Conservation (phyloP, 1,140 invertebrate genomes). For the Brachionus asplanchnoidis region DNA sequence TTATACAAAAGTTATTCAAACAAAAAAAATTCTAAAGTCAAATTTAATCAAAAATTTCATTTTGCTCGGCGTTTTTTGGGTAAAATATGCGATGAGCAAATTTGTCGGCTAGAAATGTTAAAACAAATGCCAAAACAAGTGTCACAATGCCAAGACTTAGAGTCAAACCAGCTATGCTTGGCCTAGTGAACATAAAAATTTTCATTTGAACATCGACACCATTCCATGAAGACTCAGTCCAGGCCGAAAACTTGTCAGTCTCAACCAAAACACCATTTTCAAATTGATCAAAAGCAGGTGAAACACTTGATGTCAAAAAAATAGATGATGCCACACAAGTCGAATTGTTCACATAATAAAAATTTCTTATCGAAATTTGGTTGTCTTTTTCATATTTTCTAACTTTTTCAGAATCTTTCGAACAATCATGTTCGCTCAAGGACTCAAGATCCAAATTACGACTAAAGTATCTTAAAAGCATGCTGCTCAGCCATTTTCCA, state of each 20-base stretch:
- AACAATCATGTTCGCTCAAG: background rate
- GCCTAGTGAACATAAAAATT: constrained; percentile 4
- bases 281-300: constrained; percentile 30
- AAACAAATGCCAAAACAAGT: background rate
- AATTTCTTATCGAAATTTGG: constrained; percentile 20
- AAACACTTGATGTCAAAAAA: constrained; percentile 4
- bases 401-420: background rate
- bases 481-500: constrained; percentile 24
- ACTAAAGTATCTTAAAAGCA: constrained; percentile 32
- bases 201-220: constrained; percentile 23
- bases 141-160: background rate
- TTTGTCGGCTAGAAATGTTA: background rate
- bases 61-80: background rate
- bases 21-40: background rate
- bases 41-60: constrained; percentile 19
- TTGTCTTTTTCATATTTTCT: constrained; percentile 18
- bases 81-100: background rate
- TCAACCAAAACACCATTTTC: background rate
- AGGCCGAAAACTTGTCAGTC: background rate
- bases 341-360: background rate
- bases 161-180: background rate
- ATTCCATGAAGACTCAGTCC: constrained; percentile 38
- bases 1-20: background rate
- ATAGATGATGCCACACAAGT: constrained; percentile 16
- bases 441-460: constrained; percentile 9